Conservation (phyloP, 2,888 invertebrate genomes). For the Gymnosoma rotundatum region DNA sequence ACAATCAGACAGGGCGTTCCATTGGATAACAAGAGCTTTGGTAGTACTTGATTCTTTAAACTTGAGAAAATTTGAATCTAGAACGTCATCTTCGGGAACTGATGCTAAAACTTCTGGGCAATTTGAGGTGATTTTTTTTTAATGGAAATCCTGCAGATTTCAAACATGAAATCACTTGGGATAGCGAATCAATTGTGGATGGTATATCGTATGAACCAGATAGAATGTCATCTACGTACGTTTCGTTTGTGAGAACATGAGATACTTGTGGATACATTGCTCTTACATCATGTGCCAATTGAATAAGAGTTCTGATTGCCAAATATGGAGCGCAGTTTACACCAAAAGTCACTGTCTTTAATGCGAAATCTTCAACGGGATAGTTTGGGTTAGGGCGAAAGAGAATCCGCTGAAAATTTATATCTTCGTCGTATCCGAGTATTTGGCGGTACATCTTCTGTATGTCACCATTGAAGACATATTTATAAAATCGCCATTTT, state of each 20-base stretch:
- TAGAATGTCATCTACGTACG: too few species aligned
- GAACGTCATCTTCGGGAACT: too few species aligned
- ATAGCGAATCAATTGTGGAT: not conserved
- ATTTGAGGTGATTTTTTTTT: constrained; percentile 31
- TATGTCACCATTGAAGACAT: too few species aligned
- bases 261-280: not conserved
- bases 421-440: constrained; percentile 36
- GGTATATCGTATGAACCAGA: constrained; percentile 5
- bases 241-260: constrained; percentile 16
- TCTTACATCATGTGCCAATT: constrained; percentile 4
- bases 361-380: constrained; percentile 30
- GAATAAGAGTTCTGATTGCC: constrained; percentile 24
- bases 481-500: too few species aligned
- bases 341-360: constrained; percentile 66
- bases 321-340: too few species aligned
- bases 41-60: constrained; percentile 32
- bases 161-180: not conserved
- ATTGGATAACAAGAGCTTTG: constrained; percentile 48
- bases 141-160: constrained; percentile 7
- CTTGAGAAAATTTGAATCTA: constrained; percentile 31
- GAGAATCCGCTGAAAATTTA: constrained; percentile 64
- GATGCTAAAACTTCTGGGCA: constrained; percentile 5
- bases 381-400: constrained; percentile 31
- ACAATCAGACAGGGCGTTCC: constrained; percentile 32
- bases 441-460: constrained; percentile 69